A percentile compares a stretch with the other conserved stretches of the same genome.
These are phyloP conservation scores for Aptenodytes patagonicus DNA, from an alignment of 2,113 vertebrate species.

Conservation along the genomic window DNA sequence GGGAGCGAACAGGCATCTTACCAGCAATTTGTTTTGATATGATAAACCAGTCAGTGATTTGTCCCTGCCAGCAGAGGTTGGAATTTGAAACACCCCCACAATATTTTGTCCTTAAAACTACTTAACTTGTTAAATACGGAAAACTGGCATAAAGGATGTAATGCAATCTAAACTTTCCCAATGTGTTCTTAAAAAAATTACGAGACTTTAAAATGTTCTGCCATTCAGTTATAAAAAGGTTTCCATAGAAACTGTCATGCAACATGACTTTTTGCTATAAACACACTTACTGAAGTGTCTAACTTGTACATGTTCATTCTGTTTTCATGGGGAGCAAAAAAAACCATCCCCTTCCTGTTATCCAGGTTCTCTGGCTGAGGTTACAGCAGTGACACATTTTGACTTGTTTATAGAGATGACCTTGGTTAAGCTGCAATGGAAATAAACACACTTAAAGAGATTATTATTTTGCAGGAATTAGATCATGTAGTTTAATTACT, in stretches of 20 bases:
- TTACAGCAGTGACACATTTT: background rate
- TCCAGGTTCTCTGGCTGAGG: background rate
- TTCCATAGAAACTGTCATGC: conserved; percentile 28
- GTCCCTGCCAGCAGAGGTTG: background rate
- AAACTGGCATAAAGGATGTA: background rate
- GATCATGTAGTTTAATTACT: background rate
- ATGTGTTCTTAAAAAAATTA: background rate
- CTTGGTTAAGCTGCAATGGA: background rate
- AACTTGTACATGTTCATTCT: background rate
- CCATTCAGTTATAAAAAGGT: conserved; percentile 2
- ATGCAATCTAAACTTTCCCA: background rate
- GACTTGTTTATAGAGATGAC: background rate
- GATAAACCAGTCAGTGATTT: background rate
- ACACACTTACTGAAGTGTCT: background rate
- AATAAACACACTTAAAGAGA: background rate
- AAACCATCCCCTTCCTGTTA: background rate
- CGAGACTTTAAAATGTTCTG: background rate
- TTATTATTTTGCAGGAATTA: background rate
- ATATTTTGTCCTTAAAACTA: background rate
- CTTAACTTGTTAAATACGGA: background rate
- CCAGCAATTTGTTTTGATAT: background rate
- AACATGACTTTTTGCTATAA: background rate
- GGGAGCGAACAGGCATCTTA: background rate
- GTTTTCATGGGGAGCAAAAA: background rate
- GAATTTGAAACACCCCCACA: background rate